Base-by-base conservation (phyloP, 1,140 invertebrate genomes). In the Carposina sasakii region DNA sequence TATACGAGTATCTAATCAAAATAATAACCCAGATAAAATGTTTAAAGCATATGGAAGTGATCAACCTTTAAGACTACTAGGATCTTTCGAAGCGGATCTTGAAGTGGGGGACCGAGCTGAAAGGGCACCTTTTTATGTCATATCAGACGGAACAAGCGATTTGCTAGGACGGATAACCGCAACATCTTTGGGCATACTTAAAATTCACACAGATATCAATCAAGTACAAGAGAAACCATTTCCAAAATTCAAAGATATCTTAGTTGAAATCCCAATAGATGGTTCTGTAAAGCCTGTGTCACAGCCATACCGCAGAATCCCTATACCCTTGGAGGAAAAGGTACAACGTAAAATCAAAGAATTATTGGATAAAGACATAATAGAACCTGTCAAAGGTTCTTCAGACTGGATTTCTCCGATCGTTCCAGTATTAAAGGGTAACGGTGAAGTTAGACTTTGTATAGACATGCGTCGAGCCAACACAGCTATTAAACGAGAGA, bases 391-490 rank as follows among this genome's bases (percentile, higher is more conserved):
- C 19, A 41, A 39, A 10, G 59, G 57, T 0, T 54, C 58, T 8
- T 61, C 52, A 4, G 22, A 28, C 30, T 73, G 66, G 63, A 54
- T 73, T 8, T 72, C 68, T 3, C 63, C 67, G 10, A 57, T 68
- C 12, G 57, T 63, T 0, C 51, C 52, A 21, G 49, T 63, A 1
- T n/a, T 54, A 6, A 68, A 66, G 24, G 9, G 46, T 21, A 44
- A 55, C 12, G 57, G 54, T 9, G 60, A 71, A 36, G 24, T 68
- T 1, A 39, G 67, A 5, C 48, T 76, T 17, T 70, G 66, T 40
- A 26, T 73, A 1, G 62, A 75, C 40, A 67, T 77, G 63, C 37
- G 74, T 6, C 10, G 50, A 33, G 68, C 62, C 1, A 77, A 76
- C 49, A 43, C 66, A 54, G 71, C 69, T 2, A 63, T 75, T 10